Conservation (phyloP, 2,888 invertebrate genomes). For the Abscondita cerata region DNA sequence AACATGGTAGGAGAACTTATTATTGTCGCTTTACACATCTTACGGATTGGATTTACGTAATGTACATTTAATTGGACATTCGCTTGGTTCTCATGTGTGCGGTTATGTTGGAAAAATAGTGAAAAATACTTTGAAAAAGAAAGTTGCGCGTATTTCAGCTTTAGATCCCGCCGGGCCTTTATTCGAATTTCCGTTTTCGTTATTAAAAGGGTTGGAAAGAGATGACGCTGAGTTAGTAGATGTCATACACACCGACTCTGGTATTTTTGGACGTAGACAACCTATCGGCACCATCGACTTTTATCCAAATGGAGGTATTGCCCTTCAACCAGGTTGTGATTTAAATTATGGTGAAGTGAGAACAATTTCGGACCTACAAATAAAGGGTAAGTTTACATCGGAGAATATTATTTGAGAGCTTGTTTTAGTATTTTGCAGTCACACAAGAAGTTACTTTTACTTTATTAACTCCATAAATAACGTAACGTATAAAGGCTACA, state of each 20-base stretch:
- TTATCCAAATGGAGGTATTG: slow-evolving; percentile 64
- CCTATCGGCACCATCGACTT: slow-evolving; percentile 62
- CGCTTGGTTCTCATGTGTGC: slow-evolving; percentile 51
- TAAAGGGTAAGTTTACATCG: slow-evolving; percentile 37
- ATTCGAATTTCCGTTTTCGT: slow-evolving; percentile 53
- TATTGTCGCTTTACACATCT: slow-evolving; percentile 21
- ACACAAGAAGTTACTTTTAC: slow-evolving; percentile 40
- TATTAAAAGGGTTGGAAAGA: slow-evolving; percentile 61
- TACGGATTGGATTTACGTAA: slow-evolving; percentile 32
- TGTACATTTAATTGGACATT: slow-evolving; percentile 53
- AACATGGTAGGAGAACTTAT: too few relatives aligned
- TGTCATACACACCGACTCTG: slow-evolving; percentile 67
- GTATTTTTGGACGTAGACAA: slow-evolving; percentile 60
- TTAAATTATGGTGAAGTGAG: too few relatives aligned
- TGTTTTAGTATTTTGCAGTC: slow-evolving; percentile 43
- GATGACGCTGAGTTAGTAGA: slow-evolving; percentile 67
- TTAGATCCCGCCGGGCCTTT: slow-evolving; percentile 64
- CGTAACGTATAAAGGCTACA: slow-evolving; percentile 27
- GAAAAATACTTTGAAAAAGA: slow-evolving; percentile 36
- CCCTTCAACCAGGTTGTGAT: slow-evolving; percentile 61
- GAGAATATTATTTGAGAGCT: too few relatives aligned
- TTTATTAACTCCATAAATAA: slow-evolving; percentile 41
- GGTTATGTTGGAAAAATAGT: slow-evolving; percentile 48
- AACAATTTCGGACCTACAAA: slow-evolving; percentile 38
- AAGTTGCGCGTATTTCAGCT: slow-evolving; percentile 59